These are phyloP conservation scores for Rhopalosiphum nymphaeae DNA, from an alignment of 2,888 invertebrate species.

Conservation along the genomic window DNA sequence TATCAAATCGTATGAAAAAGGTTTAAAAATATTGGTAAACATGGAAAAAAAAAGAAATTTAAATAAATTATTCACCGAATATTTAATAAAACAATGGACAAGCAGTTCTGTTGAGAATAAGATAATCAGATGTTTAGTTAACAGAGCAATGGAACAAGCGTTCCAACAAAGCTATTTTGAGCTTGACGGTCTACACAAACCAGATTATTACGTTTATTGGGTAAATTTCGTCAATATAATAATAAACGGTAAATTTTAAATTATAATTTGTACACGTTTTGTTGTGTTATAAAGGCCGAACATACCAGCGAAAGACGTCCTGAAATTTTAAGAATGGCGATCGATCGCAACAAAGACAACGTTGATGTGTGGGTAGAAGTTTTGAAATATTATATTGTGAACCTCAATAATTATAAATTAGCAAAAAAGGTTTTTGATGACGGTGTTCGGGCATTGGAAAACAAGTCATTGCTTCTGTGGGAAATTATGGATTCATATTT, in stretches of 20 bases:
- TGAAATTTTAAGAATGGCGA: background rate
- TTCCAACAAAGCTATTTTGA: background rate
- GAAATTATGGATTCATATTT: background rate
- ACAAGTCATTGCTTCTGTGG: background rate
- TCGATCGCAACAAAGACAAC: background rate
- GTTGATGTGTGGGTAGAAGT: background rate
- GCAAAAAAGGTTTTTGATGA: background rate
- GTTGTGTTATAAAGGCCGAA: background rate
- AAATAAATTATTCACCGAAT: background rate
- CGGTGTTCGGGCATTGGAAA: background rate
- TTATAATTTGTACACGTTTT: background rate
- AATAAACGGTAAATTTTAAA: background rate
- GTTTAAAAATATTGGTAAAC: background rate
- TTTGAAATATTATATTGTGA: fast-evolving
- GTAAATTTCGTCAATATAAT: background rate
- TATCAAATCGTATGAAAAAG: background rate
- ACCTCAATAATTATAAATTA: background rate
- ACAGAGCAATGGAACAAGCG: background rate
- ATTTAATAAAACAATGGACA: background rate
- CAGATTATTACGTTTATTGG: background rate
- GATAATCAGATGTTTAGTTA: background rate
- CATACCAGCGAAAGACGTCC: background rate
- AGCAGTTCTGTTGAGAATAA: fast-evolving
- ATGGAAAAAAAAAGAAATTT: background rate
- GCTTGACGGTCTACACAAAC: background rate